Evolutionary conservation across 2,797 vertebrate species (phyloP), one percentile per base, ranked within the genome.

Genomic region (Melanotaenia parkinsoni): DNA sequence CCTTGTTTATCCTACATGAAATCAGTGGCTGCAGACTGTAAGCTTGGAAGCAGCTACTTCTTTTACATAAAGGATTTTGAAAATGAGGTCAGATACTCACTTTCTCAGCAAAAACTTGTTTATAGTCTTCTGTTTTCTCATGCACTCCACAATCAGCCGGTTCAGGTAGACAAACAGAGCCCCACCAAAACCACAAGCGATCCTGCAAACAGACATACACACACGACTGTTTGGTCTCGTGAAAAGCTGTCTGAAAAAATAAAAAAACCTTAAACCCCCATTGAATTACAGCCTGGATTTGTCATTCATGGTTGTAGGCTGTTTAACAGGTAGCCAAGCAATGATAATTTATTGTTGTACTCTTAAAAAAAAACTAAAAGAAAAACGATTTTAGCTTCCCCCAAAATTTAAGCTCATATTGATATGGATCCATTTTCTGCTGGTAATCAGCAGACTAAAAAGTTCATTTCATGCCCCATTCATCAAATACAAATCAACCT

Each of bases 51-150:
- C 20, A 8, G 45, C 45, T 47, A 8, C 20, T 47, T 54, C n/a
- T 53, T 13, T 13, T 26, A 32, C 8, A 6, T 60, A 16, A 37
- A 57, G 5, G 7, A 33, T 58, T 5, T 5, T 32, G 28, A 22
- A 37, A 16, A 11, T 38, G 13, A 16, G 30, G 26, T 71, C 58
- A 64, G 65, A 77, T 85, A 91, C 97, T 95, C 89, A 99, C 98
- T 99, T 99, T 90, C 96, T 97, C 93, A 99, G 96, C 75, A 99
- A 92, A 88, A 98, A 98, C 89, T 98, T 98, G 91, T 98, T 99
- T 80, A 99, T 98, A 58, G 96, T 95, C 90, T 99, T 99, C 90
- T 99, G 97, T 73, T 98, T 98, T 84, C 98, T 96, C 96, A 99
- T 99, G 87, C 97, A 97, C 91, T 98, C 96, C 16, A 99, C 98